Base-by-base conservation (phyloP, 2,797 vertebrate species). In the Rhynchonycteris naso region DNA sequence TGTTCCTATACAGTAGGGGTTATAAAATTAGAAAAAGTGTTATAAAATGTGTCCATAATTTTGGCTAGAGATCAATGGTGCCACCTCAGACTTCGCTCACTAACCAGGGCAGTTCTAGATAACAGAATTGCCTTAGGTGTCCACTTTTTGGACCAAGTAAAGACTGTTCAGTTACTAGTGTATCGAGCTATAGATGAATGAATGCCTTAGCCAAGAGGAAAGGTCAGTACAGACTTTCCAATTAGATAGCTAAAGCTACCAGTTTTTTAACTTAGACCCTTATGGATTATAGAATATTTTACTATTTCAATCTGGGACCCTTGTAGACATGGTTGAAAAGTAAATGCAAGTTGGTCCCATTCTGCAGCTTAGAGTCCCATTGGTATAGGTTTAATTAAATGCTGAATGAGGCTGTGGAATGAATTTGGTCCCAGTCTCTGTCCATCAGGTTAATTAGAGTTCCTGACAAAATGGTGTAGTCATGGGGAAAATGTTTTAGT, bases 101-200 rank as follows among this genome's bases (percentile, higher is more conserved):
- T 76, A 93, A 76, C 52, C 47, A 76, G 5, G 50, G 12, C 56
- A 82, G 43, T 24, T 59, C 4, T 54, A 26, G n/a, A 78, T 81
- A 14, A 52, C 0, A 52, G 66, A 81, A 63, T 63, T 69, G 30
- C 54, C 81, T 92, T 79, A 58, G n/a, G 14, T 75, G 38, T 91
- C 10, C 33, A 65, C 33, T 15, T 61, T 66, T 63, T 61, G 33
- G 19, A 71, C 47, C 52, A 50, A 85, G 10, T 38, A 52, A 71
- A 93, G 24, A 14, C 28, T 93, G 24, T 58, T 47, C 79, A 93
- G 78, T 85, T 71, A 38, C 69, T 78, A 83, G 79, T 75, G 76
- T 14, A 43, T 47, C 65, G 52, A 75, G 13, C 13, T 76, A 4
- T 71, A 22, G 9, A 22, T 88, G 79, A 33, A 93, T 82, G n/a